Conservation (phyloP, 2,113 vertebrate genomes). For the Anolis sagrei region DNA sequence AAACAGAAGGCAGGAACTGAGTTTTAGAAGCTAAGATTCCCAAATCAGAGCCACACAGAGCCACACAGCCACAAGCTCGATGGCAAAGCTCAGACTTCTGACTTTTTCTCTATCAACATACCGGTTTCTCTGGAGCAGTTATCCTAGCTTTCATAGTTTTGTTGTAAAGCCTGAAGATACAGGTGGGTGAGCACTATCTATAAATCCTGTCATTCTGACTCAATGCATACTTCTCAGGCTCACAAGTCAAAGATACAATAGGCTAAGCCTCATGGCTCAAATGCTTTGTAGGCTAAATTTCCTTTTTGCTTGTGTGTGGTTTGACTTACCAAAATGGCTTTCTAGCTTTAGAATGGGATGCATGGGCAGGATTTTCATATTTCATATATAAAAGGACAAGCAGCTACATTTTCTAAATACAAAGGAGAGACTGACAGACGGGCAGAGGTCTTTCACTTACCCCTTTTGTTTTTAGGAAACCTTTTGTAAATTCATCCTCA, state of each 20-base stretch:
- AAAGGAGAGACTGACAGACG: background rate
- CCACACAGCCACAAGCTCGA: too few species aligned
- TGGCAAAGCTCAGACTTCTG: conserved; percentile 48
- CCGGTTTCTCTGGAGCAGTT: conserved; percentile 27
- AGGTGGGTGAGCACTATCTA: conserved; percentile 35
- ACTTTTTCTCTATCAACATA: conserved; percentile 35
- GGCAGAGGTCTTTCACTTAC: background rate
- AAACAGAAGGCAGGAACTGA: too few species aligned
- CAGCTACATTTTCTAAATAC: background rate
- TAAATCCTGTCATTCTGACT: conserved; percentile 34
- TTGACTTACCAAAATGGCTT: conserved; percentile 2
- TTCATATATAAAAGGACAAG: background rate
- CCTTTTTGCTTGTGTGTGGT: conserved; percentile 3
- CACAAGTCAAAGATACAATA: conserved; percentile 32
- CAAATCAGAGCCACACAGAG: too few species aligned
- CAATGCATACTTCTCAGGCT: conserved; percentile 4
- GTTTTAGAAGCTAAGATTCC: too few species aligned
- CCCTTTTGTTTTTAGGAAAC: background rate
- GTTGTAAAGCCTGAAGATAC: conserved; percentile 13
- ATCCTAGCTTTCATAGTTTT: background rate
- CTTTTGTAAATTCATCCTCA: background rate
- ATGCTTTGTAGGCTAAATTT: background rate
- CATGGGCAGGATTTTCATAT: background rate
- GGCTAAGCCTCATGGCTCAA: conserved; percentile 15
- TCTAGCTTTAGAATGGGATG: conserved; percentile 11